phyloP scores from a whole-genome alignment of 2,888 invertebrate species.

The Ophion obscuratus region DNA sequence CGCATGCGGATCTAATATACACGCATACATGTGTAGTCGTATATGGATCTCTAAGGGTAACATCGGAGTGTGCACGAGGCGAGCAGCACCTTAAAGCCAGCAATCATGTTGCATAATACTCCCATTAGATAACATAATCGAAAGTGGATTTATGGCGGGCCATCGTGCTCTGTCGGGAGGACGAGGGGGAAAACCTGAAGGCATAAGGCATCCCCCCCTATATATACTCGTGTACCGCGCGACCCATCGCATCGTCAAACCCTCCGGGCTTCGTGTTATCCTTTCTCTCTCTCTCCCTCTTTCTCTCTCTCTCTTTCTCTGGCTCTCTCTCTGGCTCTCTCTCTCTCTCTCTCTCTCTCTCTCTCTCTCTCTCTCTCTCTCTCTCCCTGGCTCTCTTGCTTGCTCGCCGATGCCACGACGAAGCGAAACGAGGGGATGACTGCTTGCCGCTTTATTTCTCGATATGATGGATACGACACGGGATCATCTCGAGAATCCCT shows the following conservation, averaged over 20 bases:
- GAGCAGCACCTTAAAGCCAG: constrained; percentile 79
- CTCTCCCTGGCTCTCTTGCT: constrained; percentile 25
- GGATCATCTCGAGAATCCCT: constrained; percentile 31
- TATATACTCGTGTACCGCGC: constrained; percentile 17
- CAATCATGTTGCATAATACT: constrained; percentile 83
- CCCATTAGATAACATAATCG: constrained; percentile 83
- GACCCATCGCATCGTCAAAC: constrained; percentile 46
- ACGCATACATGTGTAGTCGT: neutral
- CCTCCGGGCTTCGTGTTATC: constrained; percentile 42
- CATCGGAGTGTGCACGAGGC: constrained; percentile 66
- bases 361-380: neutral
- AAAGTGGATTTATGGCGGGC: constrained; percentile 81
- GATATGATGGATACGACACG: constrained; percentile 52
- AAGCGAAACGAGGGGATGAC: constrained; percentile 42
- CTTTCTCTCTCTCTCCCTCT: neutral
- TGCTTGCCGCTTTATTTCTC: constrained; percentile 37
- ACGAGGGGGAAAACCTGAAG: constrained; percentile 56
- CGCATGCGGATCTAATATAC: constrained; percentile 22
- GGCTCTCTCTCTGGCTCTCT: too few relatives aligned
- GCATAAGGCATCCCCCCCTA: constrained; percentile 57
- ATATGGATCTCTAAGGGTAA: constrained; percentile 48
- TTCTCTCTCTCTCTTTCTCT: neutral
- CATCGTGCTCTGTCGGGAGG: constrained; percentile 57
- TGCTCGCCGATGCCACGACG: constrained; percentile 32
- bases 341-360: constrained; percentile 15